Conservation (phyloP, 2,797 vertebrate genomes). For the Mormyrus hasselquistii region DNA sequence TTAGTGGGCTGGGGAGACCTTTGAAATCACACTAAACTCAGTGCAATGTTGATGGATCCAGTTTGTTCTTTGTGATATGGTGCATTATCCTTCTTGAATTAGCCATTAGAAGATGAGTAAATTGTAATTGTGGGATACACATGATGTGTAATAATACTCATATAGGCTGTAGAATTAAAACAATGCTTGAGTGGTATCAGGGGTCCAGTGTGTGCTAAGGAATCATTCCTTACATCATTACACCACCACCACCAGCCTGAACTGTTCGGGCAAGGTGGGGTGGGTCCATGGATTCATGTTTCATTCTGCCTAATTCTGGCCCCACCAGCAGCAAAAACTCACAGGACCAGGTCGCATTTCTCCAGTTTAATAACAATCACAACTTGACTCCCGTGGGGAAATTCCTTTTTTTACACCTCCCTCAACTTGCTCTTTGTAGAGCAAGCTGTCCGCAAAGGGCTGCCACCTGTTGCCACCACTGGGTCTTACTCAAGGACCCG, state of each 20-base stretch:
- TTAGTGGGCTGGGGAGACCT: neutral
- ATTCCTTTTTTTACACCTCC: too few species aligned
- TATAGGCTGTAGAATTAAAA: neutral
- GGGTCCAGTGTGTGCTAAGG: neutral
- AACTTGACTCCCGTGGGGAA: too few species aligned
- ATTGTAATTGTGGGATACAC: neutral
- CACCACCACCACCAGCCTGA: neutral
- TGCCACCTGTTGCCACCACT: too few species aligned
- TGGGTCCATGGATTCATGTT: neutral
- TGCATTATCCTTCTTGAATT: neutral
- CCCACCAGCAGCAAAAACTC: neutral
- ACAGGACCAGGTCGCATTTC: neutral
- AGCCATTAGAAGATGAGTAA: neutral
- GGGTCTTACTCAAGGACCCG: too few species aligned
- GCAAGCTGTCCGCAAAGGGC: too few species aligned
- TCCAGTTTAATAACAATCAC: neutral
- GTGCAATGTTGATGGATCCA: neutral
- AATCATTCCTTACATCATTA: neutral
- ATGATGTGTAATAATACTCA: neutral
- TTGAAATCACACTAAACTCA: neutral
- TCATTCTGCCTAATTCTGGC: neutral
- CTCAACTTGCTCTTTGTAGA: too few species aligned
- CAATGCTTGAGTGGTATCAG: neutral
- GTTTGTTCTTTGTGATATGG: neutral
- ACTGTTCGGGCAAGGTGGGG: neutral